Evolutionary conservation across 2,888 invertebrate genomes (phyloP).

Genomic region (Dryocosmus kuriphilus): DNA sequence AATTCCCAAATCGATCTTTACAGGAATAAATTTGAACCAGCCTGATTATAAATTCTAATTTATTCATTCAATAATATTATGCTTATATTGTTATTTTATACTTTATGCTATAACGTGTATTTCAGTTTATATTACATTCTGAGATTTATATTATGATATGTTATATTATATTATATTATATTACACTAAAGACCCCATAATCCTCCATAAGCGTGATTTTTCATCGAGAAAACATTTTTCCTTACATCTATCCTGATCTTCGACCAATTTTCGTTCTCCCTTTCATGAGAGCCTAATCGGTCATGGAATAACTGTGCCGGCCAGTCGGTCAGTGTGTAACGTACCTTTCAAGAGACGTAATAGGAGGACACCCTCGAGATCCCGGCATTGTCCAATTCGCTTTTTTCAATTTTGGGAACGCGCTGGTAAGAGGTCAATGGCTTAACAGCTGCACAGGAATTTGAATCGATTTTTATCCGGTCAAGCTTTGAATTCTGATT

Average conservation of each 20-base stretch:
- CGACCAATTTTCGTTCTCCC: conserved; percentile 49
- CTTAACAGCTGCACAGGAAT: conserved; percentile 4
- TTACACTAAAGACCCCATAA: not conserved
- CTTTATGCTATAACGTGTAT: no score
- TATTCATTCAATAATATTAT: no score
- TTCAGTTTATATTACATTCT: no score
- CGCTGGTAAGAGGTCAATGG: conserved; percentile 8
- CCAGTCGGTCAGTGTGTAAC: conserved; percentile 55
- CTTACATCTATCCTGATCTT: conserved; percentile 50
- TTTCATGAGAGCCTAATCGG: conserved; percentile 55
- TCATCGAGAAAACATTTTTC: conserved; percentile 34
- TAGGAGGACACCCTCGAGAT: conserved; percentile 10
- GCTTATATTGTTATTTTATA: no score
- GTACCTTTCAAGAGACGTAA: not conserved
- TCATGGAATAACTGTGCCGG: conserved; percentile 54
- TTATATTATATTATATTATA: no score
- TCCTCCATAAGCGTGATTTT: conserved; percentile 1
- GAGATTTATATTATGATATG: no score
- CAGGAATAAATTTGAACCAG: no score
- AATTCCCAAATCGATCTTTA: no score
- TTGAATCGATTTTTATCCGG: not conserved
- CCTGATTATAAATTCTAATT: no score
- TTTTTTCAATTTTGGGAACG: conserved; percentile 18
- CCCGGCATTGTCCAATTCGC: conserved; percentile 15
- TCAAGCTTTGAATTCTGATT: not conserved